Base-by-base conservation (phyloP, 1,140 invertebrate species). In the Plectrocnemia conspersa region DNA sequence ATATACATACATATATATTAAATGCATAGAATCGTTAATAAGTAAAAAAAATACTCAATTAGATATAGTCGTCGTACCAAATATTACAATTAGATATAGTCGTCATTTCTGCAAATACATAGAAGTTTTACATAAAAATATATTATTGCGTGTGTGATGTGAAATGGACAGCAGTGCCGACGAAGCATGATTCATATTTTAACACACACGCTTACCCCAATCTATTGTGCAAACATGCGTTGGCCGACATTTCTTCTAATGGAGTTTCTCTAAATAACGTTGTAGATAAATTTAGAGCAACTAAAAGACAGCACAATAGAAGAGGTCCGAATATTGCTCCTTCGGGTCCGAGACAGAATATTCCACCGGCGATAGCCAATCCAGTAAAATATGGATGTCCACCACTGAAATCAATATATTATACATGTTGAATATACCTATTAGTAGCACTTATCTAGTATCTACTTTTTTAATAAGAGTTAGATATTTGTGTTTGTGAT, bases 341-440 rank as follows among this genome's bases (percentile, higher is more conserved):
- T 75, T 98, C 91, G 35, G 95, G 82, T 0, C 97, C 97, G 48
- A 97, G 76, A 77, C 91, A 98, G 69, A 97, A 96, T 59, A 98
- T 91, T 27, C 97, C 97, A n/a, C 97, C 96, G 7, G 93, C 94
- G 63, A 99, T 95, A 0, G 95, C 91, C 24, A 99, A 73, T 23
- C 93, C 96, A n/a, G 96, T 98, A 22, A 99, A 80, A 75, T 98
- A 99, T 0, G 97, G 96, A 79, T 99, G 96, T 19, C 94, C 92
- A 9, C 89, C 91, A 52, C 88, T 91, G 64, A 42, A 80, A 74
- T 58, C 3, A 22, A 46, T n/a, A 24, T 38, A 16, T 19, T 40
- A 40, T 21, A 40, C 36, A 40, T 18, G 16, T 6, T 10, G 10
- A 13, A 4, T 27, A 58, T 19, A n/a, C n/a, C n/a, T n/a, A n/a